A percentile compares a stretch with the other conserved stretches of the same genome.
phyloP scores from a whole-genome alignment of 2,797 vertebrate species.

The Lophius americanus region DNA sequence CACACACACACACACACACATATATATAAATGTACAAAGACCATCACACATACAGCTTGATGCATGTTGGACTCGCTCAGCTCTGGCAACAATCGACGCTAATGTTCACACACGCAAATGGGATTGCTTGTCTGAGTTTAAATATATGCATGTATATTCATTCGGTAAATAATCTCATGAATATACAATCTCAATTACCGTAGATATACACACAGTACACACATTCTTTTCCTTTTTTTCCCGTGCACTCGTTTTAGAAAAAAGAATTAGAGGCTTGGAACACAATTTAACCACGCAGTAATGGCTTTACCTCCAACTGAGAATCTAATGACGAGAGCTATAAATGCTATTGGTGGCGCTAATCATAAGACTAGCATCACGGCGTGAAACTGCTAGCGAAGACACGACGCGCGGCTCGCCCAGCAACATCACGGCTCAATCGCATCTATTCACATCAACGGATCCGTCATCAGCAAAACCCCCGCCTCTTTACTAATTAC shows the following conservation, averaged over 20 bases:
- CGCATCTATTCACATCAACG: conserved; percentile 52
- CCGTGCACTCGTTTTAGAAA: not conserved
- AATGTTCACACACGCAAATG: conserved; percentile 18
- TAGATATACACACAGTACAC: not conserved
- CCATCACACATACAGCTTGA: conserved; percentile 13
- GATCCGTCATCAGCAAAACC: conserved; percentile 38
- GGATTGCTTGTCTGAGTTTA: conserved; percentile 26
- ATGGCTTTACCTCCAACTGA: conserved; percentile 66
- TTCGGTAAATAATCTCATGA: conserved; percentile 29
- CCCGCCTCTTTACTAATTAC: not conserved
- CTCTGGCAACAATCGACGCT: conserved; percentile 17
- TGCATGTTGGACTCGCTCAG: conserved; percentile 18
- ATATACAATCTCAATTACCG: conserved; percentile 7
- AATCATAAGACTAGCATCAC: conserved; percentile 57
- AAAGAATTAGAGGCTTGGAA: conserved; percentile 27
- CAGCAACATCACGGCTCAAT: conserved; percentile 32
- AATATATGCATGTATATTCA: conserved; percentile 22
- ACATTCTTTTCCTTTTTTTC: not conserved
- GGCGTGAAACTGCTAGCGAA: conserved; percentile 42
- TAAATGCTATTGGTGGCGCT: conserved; percentile 67
- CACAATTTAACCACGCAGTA: conserved; percentile 52
- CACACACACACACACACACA: conserved; percentile 11
- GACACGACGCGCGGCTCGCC: conserved; percentile 36
- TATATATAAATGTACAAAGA: conserved; percentile 20
- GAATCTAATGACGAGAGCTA: conserved; percentile 70